Base-by-base conservation (phyloP, 2,888 invertebrate species). In the Macropis europaea region DNA sequence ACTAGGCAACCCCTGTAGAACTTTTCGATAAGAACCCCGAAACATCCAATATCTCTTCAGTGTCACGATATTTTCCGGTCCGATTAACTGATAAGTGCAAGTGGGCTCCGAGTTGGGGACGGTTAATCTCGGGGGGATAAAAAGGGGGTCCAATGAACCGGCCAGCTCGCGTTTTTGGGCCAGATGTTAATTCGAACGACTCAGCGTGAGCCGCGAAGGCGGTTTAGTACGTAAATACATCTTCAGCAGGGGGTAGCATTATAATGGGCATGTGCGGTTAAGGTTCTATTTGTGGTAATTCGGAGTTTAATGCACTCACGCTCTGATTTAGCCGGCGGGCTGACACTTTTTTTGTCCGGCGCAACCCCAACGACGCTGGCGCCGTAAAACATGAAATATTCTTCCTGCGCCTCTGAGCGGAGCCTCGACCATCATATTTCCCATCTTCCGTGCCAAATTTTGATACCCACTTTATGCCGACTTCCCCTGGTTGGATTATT, bases 271-370 rank as follows among this genome's bases (percentile, higher is more conserved):
- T 85, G 82, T 86, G 87, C 85, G 89, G 86, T 88, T 88, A 86
- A 88, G 84, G 87, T 89, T 90, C 89, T 90, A 90, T 90, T 89
- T 89, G 89, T 87, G 87, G 89, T 89, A 87, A 89, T 89, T 89
- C 88, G 85, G 88, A 87, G 88, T 89, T 89, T 89, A 89, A 89
- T 89, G 89, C 88, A 88, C 88, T 87, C 82, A 79, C 64, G 81
- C 73, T 85, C 86, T 86, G 84, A 88, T 89, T 87, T 87, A 85
- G 86, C 81, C 84, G 66, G 53, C 79, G 64, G 71, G 62, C 73
- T 73, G 82, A 77, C 77, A 82, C 76, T 81, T 81, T 81, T 82
- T 80, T 81, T 69, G 67, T 64, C 75, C 79, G 63, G 67, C 69
- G 71, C 69, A 82, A 79, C 78, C 76, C 79, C 76, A 76, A 67